Conservation (phyloP, 2,113 vertebrate genomes). For the Sander lucioperca region DNA sequence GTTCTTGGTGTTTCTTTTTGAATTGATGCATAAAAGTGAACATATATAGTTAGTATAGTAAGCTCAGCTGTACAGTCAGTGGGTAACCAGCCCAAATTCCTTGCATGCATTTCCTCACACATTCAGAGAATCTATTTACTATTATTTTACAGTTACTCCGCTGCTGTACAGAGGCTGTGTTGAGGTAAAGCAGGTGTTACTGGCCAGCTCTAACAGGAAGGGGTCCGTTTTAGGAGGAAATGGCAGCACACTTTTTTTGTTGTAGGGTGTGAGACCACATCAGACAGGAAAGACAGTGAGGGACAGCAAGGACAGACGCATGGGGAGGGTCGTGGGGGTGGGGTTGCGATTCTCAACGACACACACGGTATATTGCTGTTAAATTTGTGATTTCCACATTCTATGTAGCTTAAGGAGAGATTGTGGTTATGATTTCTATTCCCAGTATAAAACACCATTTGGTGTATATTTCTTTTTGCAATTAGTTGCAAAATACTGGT, state of each 20-base stretch:
- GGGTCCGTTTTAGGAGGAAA: constrained; percentile 6
- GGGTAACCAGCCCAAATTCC: constrained; percentile 82
- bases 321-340: background rate
- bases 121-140: constrained; percentile 72
- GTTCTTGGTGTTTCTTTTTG: constrained; percentile 56
- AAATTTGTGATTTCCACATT: constrained; percentile 75
- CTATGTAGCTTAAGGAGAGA: constrained; percentile 70
- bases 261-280: background rate
- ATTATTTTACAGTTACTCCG: constrained; percentile 75
- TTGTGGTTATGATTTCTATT: constrained; percentile 60
- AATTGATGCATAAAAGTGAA: constrained; percentile 78
- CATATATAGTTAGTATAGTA: constrained; percentile 57
- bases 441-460: constrained; percentile 70
- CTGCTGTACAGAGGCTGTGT: constrained; percentile 75
- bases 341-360: constrained; percentile 47
- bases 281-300: constrained; percentile 16
- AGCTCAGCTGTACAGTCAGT: constrained; percentile 75
- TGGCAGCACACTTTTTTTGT: background rate
- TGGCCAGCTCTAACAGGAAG: constrained; percentile 59
- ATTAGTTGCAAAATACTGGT: constrained; percentile 70
- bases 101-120: constrained; percentile 75
- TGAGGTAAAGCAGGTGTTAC: constrained; percentile 76
- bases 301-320: constrained; percentile 42
- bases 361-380: constrained; percentile 80
- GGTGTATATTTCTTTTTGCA: constrained; percentile 53